Evolutionary conservation across 2,113 vertebrate species (phyloP), one percentile per base, ranked within the genome.

Genomic region (Archocentrus centrarchus): DNA sequence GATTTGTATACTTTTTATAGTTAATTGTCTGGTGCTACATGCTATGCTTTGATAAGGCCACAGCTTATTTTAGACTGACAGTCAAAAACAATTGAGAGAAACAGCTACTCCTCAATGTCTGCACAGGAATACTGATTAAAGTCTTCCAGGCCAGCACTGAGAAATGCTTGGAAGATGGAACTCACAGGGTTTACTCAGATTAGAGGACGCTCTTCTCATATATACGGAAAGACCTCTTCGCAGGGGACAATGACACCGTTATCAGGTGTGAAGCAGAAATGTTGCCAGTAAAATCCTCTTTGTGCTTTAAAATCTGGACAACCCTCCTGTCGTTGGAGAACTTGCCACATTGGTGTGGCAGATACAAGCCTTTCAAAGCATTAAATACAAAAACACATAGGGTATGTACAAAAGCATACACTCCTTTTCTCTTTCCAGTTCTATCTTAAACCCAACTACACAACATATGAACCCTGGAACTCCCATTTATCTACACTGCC

Each of bases 201-300:
- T 73, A 85, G 39, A 85, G 47, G 68, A 59, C 82, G 27, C 80
- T 86, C 82, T 88, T 86, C 84, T 81, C 32, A 57, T 70, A 91
- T 90, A 68, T 85, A 81, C 86, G 77, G 77, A 62, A 77, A 86
- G 53, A 81, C 83, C 84, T 91, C 75, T 78, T 90, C 15, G 30
- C 14, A 8, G 50, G 79, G 82, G 77, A 89, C 81, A 83, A 79
- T 84, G 84, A 79, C 79, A 81, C 81, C 1, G 64, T 92, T 93
- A 91, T 92, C 91, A 87, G 92, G 50, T 78, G 86, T 76, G 75
- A 77, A 86, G 85, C 87, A 93, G 81, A 90, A 87, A 88, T 79
- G 82, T 75, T 80, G 75, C 84, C 79, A 79, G 77, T 27, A 81
- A 89, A 93, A 90, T 93, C 90, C 82, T 76, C 81, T 91, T 86